phyloP scores from a whole-genome alignment of 1,140 invertebrate species.

The Semibalanus balanoides region DNA sequence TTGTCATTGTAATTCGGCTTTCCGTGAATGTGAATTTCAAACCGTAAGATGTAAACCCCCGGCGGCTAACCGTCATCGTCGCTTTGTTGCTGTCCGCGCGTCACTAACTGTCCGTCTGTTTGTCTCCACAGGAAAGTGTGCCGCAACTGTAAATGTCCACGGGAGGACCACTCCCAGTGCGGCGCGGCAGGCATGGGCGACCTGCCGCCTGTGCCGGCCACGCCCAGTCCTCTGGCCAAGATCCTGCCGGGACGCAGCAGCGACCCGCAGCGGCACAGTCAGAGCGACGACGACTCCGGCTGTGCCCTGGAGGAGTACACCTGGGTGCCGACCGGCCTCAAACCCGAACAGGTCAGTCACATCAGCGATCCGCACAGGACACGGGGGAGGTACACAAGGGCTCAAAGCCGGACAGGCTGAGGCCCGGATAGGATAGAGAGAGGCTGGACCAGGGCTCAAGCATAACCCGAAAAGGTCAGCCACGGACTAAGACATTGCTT shows the following conservation, averaged over 20 bases:
- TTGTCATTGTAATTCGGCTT: too few relatives aligned
- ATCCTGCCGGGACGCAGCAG: conserved; percentile 27
- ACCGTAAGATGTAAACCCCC: too few relatives aligned
- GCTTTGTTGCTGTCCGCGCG: too few relatives aligned
- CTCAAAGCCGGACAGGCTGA: too few relatives aligned
- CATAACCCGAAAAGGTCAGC: too few relatives aligned
- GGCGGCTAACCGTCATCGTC: too few relatives aligned
- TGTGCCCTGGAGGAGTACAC: conserved; percentile 95
- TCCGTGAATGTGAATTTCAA: too few relatives aligned
- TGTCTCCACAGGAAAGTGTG: conserved; percentile 44
- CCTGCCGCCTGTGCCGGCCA: conserved; percentile 9
- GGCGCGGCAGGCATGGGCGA: conserved; percentile 13
- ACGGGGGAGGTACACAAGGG: too few relatives aligned
- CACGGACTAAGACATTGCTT: too few relatives aligned
- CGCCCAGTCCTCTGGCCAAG: conserved; percentile 26
- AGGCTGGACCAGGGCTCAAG: too few relatives aligned
- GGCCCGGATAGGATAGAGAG: too few relatives aligned
- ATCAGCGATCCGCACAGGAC: too few relatives aligned
- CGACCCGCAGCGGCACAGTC: conserved; percentile 71
- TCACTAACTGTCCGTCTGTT: neutral
- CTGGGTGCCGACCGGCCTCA: conserved; percentile 88
- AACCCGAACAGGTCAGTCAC: conserved; percentile 76
- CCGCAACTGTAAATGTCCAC: conserved; percentile 50
- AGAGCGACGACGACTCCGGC: conserved; percentile 91
- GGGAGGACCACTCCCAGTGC: conserved; percentile 41